phyloP scores from a whole-genome alignment of 2,888 invertebrate genomes.

The Anthophora plumipes region DNA sequence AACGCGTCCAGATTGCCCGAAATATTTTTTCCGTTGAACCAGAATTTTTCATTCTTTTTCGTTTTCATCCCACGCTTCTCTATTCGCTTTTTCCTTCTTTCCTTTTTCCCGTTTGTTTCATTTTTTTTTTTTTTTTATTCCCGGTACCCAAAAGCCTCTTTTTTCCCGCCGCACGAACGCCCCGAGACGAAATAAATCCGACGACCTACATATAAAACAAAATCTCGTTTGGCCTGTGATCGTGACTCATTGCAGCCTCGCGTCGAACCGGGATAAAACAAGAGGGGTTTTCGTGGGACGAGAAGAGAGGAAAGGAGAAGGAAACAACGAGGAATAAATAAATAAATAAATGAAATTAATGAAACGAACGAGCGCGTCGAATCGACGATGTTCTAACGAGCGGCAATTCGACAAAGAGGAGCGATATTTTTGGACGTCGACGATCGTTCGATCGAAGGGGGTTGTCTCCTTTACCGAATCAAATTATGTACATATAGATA shows the following conservation, averaged over 20 bases:
- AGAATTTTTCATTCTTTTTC: neutral
- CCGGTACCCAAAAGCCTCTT: neutral
- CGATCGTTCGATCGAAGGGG: neutral
- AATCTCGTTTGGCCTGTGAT: conserved; percentile 26
- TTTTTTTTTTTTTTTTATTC: neutral
- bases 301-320: neutral
- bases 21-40: conserved; percentile 26
- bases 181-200: conserved; percentile 31
- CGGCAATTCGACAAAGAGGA: neutral
- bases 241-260: conserved; percentile 21
- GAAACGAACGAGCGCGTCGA: conserved; percentile 33
- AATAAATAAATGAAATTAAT: conserved; percentile 37
- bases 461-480: neutral
- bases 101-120: neutral
- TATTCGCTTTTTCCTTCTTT: too few species aligned
- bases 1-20: conserved; percentile 32
- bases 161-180: conserved; percentile 14
- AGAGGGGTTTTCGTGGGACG: neutral
- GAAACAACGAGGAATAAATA: neutral
- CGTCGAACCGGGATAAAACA: conserved; percentile 4
- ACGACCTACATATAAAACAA: conserved; percentile 31
- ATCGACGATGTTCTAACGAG: conserved; percentile 25
- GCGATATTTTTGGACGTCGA: neutral
- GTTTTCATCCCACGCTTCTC: neutral
- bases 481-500: too few species aligned